A percentile compares a stretch with the other conserved stretches of the same genome.
Evolutionary conservation across 2,797 vertebrate genomes (phyloP).

Genomic region (Melanotaenia maccullochi): DNA sequence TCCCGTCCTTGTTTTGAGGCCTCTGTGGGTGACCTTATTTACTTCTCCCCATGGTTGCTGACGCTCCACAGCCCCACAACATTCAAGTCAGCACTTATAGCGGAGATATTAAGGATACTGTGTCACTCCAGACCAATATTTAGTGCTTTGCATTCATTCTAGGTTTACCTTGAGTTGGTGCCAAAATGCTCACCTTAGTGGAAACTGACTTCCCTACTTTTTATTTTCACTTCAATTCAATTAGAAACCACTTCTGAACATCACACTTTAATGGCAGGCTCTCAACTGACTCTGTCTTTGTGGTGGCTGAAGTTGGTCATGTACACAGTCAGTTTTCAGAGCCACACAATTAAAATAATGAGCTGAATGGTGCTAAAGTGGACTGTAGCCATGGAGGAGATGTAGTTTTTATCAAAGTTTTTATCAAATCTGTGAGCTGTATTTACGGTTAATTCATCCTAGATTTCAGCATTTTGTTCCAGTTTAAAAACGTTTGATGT

Average conservation of each 20-base stretch:
- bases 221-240: neutral
- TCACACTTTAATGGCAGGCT: neutral
- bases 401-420: no score
- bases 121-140: neutral
- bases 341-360: no score
- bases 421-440: no score
- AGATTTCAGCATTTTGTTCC: no score
- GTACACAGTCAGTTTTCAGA: no score
- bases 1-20: conserved; percentile 25
- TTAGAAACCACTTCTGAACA: neutral
- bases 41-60: conserved; percentile 17
- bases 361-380: no score
- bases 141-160: neutral
- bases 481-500: no score
- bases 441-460: no score
- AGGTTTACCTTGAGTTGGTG: neutral
- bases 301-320: no score
- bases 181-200: neutral
- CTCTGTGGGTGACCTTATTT: conserved; percentile 21
- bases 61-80: conserved; percentile 14
- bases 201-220: neutral
- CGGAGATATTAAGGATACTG: conserved; percentile 3
- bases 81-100: conserved; percentile 23
- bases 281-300: no score
- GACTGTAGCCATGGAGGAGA: no score